A percentile compares a stretch with the other conserved stretches of the same genome.
Conservation (phyloP, 2,113 vertebrate genomes). For the Rhea americana region DNA sequence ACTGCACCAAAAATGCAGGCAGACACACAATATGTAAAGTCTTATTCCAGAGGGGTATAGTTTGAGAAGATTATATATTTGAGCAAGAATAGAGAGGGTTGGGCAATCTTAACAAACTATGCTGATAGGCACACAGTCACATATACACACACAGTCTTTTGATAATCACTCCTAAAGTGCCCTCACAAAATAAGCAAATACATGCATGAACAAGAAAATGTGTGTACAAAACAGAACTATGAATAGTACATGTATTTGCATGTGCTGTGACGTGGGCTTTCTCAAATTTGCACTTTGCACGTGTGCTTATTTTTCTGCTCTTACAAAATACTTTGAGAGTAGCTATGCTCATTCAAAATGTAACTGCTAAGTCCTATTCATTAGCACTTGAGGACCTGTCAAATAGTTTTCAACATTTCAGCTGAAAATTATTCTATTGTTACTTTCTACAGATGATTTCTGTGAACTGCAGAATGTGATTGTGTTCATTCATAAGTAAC, state of each 20-base stretch:
- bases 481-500: slow-evolving; percentile 14
- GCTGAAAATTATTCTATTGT: not conserved
- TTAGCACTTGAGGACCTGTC: not conserved
- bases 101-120: not conserved
- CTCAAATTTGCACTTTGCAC: not conserved
- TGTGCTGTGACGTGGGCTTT: not conserved
- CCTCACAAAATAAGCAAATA: not conserved
- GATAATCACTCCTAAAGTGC: not conserved
- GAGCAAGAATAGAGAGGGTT: not conserved
- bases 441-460: not conserved
- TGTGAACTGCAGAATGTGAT: not conserved
- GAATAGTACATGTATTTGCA: not conserved
- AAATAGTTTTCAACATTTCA: not conserved
- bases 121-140: not conserved
- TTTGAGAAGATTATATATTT: not conserved
- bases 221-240: not conserved
- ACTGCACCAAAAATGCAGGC: not conserved
- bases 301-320: not conserved
- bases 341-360: not conserved
- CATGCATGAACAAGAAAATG: not conserved
- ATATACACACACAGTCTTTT: not conserved
- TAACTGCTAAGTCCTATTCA: not conserved
- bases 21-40: not conserved
- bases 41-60: not conserved
- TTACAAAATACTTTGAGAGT: not conserved